Conservation (phyloP, 1,140 invertebrate species). For the Pemphigus obesinymphae region DNA sequence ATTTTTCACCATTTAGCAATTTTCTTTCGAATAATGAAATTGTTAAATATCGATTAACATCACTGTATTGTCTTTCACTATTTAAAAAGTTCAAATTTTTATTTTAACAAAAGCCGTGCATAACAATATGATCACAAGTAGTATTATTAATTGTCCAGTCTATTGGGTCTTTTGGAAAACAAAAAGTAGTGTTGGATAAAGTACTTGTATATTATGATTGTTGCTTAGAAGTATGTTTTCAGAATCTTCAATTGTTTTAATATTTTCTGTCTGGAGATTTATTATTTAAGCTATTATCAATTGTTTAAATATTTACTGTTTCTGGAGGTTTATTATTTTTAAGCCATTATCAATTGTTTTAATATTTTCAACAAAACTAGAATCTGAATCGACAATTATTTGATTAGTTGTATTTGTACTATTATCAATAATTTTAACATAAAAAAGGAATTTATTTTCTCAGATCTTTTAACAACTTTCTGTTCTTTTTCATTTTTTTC, state of each 20-base stretch:
- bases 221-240: too few species aligned
- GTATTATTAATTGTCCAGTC: background rate
- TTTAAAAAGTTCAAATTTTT: conserved; percentile 1
- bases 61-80: background rate
- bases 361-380: too few species aligned
- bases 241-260: too few species aligned
- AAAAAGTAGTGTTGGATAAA: too few species aligned
- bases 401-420: background rate
- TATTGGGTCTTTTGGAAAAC: background rate
- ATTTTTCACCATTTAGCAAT: conserved; percentile 3
- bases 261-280: too few species aligned
- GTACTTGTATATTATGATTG: too few species aligned
- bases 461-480: background rate
- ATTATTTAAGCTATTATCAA: too few species aligned
- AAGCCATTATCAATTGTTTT: too few species aligned
- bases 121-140: background rate
- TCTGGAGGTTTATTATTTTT: too few species aligned
- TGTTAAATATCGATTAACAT: background rate
- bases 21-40: background rate
- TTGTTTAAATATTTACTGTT: too few species aligned
- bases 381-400: background rate
- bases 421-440: too few species aligned
- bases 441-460: background rate
- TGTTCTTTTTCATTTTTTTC: background rate
- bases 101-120: background rate